phyloP scores from a whole-genome alignment of 2,797 vertebrate genomes.

The Myotis vivesi region DNA sequence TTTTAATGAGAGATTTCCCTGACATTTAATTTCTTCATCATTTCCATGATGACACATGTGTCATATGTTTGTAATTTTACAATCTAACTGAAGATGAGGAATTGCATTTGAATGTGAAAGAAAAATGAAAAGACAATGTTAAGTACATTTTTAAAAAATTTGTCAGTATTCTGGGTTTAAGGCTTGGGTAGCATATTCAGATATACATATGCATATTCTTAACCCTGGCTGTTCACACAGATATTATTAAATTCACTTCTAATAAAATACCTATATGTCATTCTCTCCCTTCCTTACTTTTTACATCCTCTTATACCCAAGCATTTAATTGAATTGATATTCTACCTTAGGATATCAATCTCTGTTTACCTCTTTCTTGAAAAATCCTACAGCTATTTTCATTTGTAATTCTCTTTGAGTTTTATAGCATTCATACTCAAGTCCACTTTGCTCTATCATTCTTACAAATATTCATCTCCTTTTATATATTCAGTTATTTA shows the following conservation, averaged over 20 bases:
- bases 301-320: background rate
- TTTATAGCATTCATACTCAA: background rate
- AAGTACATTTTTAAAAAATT: background rate
- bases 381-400: background rate
- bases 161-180: background rate
- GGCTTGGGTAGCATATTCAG: background rate
- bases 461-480: background rate
- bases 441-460: background rate
- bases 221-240: background rate
- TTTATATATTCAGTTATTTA: background rate
- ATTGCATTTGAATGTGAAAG: background rate
- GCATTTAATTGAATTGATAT: background rate
- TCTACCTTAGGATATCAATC: background rate
- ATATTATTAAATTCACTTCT: background rate
- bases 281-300: background rate
- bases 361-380: background rate
- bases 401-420: background rate
- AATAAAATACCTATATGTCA: background rate
- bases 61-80: background rate
- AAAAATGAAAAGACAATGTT: background rate
- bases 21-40: slow-evolving; percentile 2
- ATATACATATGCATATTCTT: background rate
- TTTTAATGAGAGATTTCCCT: background rate
- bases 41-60: background rate
- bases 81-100: background rate